These are phyloP conservation scores for Hyla sarda DNA, from an alignment of 2,113 vertebrate genomes.

Conservation along the genomic window DNA sequence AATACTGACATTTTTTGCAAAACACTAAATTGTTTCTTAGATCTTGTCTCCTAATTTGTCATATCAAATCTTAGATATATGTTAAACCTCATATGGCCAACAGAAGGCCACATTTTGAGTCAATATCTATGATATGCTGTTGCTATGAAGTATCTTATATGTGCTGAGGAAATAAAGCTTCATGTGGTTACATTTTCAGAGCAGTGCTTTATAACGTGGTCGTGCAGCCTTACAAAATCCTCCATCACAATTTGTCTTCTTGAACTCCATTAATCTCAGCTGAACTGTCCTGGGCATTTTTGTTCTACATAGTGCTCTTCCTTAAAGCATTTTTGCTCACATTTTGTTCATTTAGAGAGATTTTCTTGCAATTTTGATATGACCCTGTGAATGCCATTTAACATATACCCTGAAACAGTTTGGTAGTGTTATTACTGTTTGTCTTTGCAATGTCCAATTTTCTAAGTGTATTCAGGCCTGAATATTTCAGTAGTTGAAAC, in stretches of 20 bases:
- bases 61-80: neutral
- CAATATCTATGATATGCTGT: neutral
- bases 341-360: constrained; percentile 20
- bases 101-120: neutral
- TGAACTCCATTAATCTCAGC: constrained; percentile 27
- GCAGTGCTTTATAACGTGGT: neutral
- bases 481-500: neutral
- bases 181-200: neutral
- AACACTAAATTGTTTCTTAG: too few species aligned
- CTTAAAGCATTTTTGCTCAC: constrained; percentile 10
- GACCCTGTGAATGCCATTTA: constrained; percentile 24
- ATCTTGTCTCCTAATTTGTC: neutral
- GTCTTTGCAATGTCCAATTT: constrained; percentile 24
- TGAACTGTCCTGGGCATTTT: neutral
- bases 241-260: neutral
- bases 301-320: neutral
- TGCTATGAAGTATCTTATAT: neutral
- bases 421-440: constrained; percentile 12
- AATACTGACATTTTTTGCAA: too few species aligned
- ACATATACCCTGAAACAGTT: constrained; percentile 5
- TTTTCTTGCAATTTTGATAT: constrained; percentile 26
- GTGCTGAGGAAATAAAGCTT: neutral
- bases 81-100: neutral
- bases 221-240: neutral
- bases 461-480: constrained; percentile 27